Conservation (phyloP, 2,113 vertebrate species). For the Hypanus sabinus region DNA sequence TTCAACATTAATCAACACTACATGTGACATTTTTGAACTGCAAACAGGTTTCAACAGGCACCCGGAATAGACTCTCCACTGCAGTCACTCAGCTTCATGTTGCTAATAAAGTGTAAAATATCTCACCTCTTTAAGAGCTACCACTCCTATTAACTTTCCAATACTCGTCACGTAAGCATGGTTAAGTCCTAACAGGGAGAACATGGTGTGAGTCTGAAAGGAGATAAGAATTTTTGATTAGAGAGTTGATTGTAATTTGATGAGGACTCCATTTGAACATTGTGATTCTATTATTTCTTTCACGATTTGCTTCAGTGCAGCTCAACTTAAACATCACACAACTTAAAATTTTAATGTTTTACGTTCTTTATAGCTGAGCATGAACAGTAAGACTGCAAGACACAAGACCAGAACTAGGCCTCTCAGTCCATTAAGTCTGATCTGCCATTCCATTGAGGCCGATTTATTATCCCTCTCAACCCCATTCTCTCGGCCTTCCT, state of each 20-base stretch:
- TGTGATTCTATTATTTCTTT: too few species aligned
- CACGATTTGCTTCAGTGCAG: not conserved
- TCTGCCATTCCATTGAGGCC: too few species aligned
- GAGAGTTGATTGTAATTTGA: not conserved
- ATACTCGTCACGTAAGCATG: slow-evolving; percentile 96
- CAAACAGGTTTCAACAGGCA: not conserved
- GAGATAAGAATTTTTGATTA: slow-evolving; percentile 21
- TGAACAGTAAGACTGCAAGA: not conserved
- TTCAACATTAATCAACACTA: not conserved
- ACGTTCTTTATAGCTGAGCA: not conserved
- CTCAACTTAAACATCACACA: not conserved
- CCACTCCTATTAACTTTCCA: slow-evolving; percentile 86
- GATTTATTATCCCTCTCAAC: too few species aligned
- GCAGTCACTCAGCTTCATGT: not conserved
- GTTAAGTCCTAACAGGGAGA: slow-evolving; percentile 88
- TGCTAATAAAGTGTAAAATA: not conserved
- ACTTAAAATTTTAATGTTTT: not conserved
- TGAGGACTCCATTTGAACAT: not conserved
- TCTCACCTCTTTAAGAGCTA: slow-evolving; percentile 88
- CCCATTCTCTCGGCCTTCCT: too few species aligned
- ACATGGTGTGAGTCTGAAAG: slow-evolving; percentile 86
- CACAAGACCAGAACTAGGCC: too few species aligned
- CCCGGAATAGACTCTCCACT: not conserved
- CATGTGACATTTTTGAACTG: not conserved
- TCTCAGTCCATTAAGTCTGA: too few species aligned